A percentile compares a stretch with the other conserved stretches of the same genome.
Evolutionary conservation across 2,888 invertebrate species (phyloP).

Genomic region (Zelleria hepariella): DNA sequence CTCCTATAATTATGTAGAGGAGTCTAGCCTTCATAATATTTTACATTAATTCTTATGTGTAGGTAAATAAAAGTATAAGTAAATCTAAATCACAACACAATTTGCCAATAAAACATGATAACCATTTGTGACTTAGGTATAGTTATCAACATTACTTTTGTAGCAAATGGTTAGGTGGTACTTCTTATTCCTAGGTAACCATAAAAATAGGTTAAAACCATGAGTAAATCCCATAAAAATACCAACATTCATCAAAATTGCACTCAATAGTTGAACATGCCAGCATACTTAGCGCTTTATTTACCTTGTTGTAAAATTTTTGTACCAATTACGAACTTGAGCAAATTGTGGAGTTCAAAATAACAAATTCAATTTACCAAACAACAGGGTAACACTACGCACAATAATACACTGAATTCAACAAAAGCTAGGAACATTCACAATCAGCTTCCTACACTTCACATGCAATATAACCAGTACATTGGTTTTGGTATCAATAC

Average conservation of each 20-base stretch:
- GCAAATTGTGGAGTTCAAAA: conserved; percentile 28
- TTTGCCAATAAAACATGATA: conserved; percentile 16
- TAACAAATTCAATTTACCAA: not conserved
- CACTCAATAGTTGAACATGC: conserved; percentile 15
- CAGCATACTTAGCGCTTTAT: conserved; percentile 9
- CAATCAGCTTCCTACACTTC: conserved; percentile 33
- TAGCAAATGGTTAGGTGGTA: conserved; percentile 32
- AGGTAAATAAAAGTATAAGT: too few relatives aligned
- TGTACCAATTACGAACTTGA: conserved; percentile 42
- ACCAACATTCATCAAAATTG: conserved; percentile 11
- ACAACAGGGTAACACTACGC: not conserved
- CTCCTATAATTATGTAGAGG: too few relatives aligned
- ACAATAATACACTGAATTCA: not conserved
- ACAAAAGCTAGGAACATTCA: conserved; percentile 54
- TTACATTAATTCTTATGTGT: too few relatives aligned
- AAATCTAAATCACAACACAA: too few relatives aligned
- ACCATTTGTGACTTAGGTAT: conserved; percentile 50
- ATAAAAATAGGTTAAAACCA: conserved; percentile 30
- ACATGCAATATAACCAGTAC: not conserved
- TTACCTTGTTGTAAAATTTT: conserved; percentile 17
- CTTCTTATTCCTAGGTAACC: conserved; percentile 41
- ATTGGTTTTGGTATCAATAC: not conserved
- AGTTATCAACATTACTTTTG: conserved; percentile 42
- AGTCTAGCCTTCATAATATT: too few relatives aligned
- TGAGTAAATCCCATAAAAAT: conserved; percentile 18